Base-by-base conservation (phyloP, 2,797 vertebrate genomes). In the Danio choprae region DNA sequence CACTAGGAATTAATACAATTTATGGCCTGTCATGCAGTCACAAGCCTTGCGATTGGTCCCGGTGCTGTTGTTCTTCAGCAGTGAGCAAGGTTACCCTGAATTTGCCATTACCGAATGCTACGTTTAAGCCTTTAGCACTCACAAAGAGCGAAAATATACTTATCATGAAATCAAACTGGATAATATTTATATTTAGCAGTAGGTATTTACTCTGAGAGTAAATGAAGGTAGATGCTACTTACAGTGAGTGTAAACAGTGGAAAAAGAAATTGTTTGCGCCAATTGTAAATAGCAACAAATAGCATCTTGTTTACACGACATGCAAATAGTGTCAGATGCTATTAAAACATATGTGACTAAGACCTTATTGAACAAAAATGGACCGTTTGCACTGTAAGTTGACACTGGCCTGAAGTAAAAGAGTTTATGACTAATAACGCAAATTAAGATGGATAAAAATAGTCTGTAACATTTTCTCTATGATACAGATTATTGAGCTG, bases 1-100 rank as follows among this genome's bases (percentile, higher is more conserved):
- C 73, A 79, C 68, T 77, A 43, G 36, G 68, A 82, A 59, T 72
- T 77, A 64, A 77, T 73, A 81, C 70, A 7, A 46, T 77, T 5
- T 20, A 50, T 43, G 48, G 69, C 64, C 58, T 77, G 51, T 29
- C 12, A 48, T 20, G 60, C 50, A 40, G 38, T 74, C 62, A 79
- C 67, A 9, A 58, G 69, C 48, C 40, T 70, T 48, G 63, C 43
- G 62, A 64, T 43, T 50, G 72, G 63, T 74, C 77, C 55, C 20
- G 70, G 72, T 48, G 22, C 48, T 50, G 67, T 74, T 70, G 72
- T 60, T 69, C 40, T 38, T 79, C 60, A 68, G 53, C 13, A 46
- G 4, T 53, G 38, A 16, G 60, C 59, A 64, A 64, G 59, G 18
- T 44, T 65, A 55, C 62, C 22, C 4, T 5, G 1, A 55, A 38